Evolutionary conservation across 2,113 vertebrate species (phyloP).

Genomic region (Rhinolophus sinicus): DNA sequence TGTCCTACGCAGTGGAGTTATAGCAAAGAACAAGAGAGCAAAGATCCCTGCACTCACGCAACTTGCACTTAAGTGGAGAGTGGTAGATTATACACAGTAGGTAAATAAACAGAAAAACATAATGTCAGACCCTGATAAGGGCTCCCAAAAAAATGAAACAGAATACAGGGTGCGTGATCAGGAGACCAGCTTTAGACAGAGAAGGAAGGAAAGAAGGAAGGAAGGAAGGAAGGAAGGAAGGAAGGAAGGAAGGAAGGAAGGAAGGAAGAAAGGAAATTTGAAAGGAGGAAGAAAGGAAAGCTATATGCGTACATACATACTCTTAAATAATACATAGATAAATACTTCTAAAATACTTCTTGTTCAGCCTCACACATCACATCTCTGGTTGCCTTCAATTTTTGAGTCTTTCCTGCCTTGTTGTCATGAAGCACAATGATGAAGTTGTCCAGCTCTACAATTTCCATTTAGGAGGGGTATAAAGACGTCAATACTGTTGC

Average conservation of each 20-base stretch:
- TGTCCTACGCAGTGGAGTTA: not conserved
- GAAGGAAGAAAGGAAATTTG: not conserved
- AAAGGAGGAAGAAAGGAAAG: too few relatives aligned
- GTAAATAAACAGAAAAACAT: not conserved
- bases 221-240: accelerated
- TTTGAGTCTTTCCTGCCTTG: not conserved
- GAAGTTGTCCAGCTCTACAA: not conserved
- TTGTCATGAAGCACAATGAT: not conserved
- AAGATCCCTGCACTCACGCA: not conserved
- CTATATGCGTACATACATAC: not conserved
- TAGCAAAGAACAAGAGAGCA: not conserved
- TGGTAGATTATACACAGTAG: not conserved
- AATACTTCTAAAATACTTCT: not conserved
- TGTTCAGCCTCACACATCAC: not conserved
- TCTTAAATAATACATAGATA: not conserved
- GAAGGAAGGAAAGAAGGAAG: not conserved
- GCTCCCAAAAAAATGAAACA: not conserved
- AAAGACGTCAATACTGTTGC: not conserved
- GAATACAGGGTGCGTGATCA: not conserved
- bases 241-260: not conserved
- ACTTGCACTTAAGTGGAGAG: not conserved
- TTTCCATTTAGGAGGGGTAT: not conserved
- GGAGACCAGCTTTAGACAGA: not conserved
- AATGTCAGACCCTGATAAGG: not conserved
- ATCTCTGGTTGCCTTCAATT: not conserved